These are phyloP conservation scores for Araneus ventricosus DNA, from an alignment of 1,140 invertebrate genomes.

Conservation along the genomic window DNA sequence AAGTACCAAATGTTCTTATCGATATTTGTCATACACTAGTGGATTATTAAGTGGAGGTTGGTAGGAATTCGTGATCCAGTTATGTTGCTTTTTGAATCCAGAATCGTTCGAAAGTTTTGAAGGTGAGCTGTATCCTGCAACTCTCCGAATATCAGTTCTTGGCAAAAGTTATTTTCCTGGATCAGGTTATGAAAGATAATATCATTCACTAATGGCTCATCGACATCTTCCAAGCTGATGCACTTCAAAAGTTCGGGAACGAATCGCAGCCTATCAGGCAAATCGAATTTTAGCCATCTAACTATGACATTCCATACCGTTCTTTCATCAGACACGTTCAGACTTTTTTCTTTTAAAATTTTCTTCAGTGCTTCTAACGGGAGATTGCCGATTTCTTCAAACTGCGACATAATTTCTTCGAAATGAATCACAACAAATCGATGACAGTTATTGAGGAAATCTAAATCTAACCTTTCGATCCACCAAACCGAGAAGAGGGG, in stretches of 20 bases:
- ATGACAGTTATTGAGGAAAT: neutral
- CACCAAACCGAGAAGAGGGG: neutral
- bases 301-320: neutral
- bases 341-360: neutral
- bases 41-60: neutral
- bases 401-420: neutral
- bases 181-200: neutral
- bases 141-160: neutral
- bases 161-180: neutral
- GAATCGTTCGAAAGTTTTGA: neutral
- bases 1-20: too few species aligned
- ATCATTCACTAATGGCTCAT: neutral
- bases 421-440: constrained; percentile 1
- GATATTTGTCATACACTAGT: neutral
- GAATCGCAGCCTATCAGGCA: neutral
- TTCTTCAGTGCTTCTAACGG: neutral
- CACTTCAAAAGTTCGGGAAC: constrained; percentile 9
- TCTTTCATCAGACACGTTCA: too few species aligned
- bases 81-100: neutral
- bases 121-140: neutral
- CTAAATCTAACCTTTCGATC: neutral
- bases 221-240: neutral
- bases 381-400: neutral
- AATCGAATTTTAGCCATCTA: neutral
- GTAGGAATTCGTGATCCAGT: neutral